Evolutionary conservation across 2,797 vertebrate genomes (phyloP), one percentile per base, ranked within the genome.

Genomic region (Acropternis orthonyx): DNA sequence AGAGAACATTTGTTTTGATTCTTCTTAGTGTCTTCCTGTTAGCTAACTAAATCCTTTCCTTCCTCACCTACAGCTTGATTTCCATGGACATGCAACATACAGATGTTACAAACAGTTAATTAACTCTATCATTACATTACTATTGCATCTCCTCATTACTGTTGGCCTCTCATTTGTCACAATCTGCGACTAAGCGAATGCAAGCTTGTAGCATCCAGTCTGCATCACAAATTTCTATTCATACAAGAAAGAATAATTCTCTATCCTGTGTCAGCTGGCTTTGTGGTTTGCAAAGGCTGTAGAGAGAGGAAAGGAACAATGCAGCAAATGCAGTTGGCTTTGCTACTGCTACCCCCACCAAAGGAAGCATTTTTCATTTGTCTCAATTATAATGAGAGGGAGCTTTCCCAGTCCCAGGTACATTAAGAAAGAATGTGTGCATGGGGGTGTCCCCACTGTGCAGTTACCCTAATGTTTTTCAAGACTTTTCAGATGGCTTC

Each of bases 401-500:
- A 92, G 36, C 11, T 27, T 75, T 96, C 75, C 55, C 3, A 87
- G 27, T 28, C 52, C 8, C 67, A 55, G 67, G 41, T 85, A 82
- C 51, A 87, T 90, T 92, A 87, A 85, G 71, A 86, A 72, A 80
- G 56, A 93, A 96, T 71, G 30, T 66, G 32, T 81, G 75, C 61
- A 22, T 12, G 10, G 44, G 8, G 9, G 37, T 7, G 54, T 91
- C 95, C 79, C 88, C 55, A 66, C 55, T 59, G 85, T 73, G 63
- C 4, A 9, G 63, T 94, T 93, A 88, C 32, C 32, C 62, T 87
- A 44, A 87, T 78, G 69, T 85, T 89, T 92, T 91, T 86, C 62
- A 65, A 62, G 73, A 78, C 28, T 91, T 69, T 92, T 94, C 89
- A 86, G 56, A 85, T 61, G 48, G 30, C 34, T 92, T 39, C 41